These are phyloP conservation scores for Catocala sponsa DNA, from an alignment of 2,888 invertebrate genomes.

Conservation along the genomic window DNA sequence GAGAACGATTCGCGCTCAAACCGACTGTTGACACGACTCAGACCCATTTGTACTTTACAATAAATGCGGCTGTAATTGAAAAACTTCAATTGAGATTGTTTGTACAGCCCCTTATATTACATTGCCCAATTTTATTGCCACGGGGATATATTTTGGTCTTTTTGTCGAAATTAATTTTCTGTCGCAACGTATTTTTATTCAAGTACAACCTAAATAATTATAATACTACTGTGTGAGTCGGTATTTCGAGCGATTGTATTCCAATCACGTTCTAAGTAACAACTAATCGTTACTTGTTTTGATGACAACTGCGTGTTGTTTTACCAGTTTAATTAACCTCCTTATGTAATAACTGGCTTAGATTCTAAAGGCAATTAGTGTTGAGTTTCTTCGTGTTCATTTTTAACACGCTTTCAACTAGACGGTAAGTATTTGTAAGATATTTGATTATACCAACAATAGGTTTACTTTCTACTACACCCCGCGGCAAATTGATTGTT, in stretches of 20 bases:
- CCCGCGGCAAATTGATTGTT: conserved; percentile 48
- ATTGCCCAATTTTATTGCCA: conserved; percentile 30
- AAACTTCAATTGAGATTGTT: conserved; percentile 48
- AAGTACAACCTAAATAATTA: too few species aligned
- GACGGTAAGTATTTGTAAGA: conserved; percentile 23
- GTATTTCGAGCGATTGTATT: conserved; percentile 15
- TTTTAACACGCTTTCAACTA: conserved; percentile 25
- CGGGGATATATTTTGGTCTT: neutral
- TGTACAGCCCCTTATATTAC: conserved; percentile 31
- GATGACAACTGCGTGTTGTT: conserved; percentile 23
- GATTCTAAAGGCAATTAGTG: conserved; percentile 16
- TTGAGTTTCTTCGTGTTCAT: conserved; percentile 27
- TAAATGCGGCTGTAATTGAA: conserved; percentile 54
- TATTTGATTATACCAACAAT: conserved; percentile 39
- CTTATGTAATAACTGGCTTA: conserved; percentile 10
- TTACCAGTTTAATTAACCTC: conserved; percentile 21
- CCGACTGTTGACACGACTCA: conserved; percentile 55
- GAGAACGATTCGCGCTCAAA: conserved; percentile 55
- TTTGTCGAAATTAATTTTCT: conserved; percentile 7
- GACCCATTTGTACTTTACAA: conserved; percentile 49
- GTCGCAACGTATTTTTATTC: conserved; percentile 7
- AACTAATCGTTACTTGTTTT: conserved; percentile 23
- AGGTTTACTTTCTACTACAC: conserved; percentile 45
- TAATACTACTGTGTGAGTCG: too few species aligned
- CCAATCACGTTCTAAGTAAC: conserved; percentile 26